Percentiles rank a stretch among this genome's conserved stretches.
These are phyloP conservation scores for Phasia obesa DNA, from an alignment of 2,888 invertebrate species.

Conservation along the genomic window DNA sequence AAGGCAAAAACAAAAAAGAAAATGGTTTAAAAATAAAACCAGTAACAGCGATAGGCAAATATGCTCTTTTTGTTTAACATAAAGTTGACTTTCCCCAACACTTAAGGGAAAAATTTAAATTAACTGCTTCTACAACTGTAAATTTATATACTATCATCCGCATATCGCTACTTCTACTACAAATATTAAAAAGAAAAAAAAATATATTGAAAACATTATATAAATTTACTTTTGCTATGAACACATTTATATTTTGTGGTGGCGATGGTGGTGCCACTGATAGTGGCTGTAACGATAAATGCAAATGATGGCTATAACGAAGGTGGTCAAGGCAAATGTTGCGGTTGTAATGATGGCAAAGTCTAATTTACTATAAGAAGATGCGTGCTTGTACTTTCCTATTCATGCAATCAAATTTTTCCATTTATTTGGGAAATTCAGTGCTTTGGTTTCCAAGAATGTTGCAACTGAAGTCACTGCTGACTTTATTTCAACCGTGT, in stretches of 20 bases:
- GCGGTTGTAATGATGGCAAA: conserved; percentile 26
- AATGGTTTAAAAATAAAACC: conserved; percentile 6
- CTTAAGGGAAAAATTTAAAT: conserved; percentile 59
- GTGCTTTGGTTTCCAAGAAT: too few relatives aligned
- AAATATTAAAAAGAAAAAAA: neutral
- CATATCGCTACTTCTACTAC: conserved; percentile 1
- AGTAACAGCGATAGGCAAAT: conserved; percentile 2
- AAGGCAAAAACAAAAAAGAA: neutral
- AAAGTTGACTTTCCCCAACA: conserved; percentile 60
- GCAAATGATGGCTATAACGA: conserved; percentile 14
- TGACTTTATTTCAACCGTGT: too few relatives aligned
- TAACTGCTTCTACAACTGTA: conserved; percentile 56
- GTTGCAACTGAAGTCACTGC: too few relatives aligned
- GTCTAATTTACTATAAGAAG: conserved; percentile 27
- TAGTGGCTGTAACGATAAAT: conserved; percentile 4
- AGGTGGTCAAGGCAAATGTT: conserved; percentile 32
- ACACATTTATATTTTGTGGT: conserved; percentile 40
- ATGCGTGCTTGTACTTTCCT: conserved; percentile 4
- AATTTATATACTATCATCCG: conserved; percentile 36
- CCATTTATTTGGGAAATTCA: too few relatives aligned
- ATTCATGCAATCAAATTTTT: too few relatives aligned
- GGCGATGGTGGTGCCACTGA: neutral
- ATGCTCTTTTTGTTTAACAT: conserved; percentile 20
- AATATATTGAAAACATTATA: neutral
- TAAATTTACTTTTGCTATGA: conserved; percentile 21